phyloP scores from a whole-genome alignment of 2,113 vertebrate species.

The Synchiropus splendidus region DNA sequence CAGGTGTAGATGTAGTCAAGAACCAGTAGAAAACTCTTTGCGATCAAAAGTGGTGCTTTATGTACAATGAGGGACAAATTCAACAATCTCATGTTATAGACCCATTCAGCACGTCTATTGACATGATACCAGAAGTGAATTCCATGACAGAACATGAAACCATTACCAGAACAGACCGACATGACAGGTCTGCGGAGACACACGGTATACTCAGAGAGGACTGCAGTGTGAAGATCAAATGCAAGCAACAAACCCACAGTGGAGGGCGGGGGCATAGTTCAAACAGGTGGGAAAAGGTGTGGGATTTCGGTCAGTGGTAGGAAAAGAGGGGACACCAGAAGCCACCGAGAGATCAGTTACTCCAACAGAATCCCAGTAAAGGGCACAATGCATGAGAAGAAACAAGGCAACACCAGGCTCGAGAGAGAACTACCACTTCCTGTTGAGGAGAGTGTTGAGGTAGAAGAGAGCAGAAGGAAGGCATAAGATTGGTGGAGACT shows the following conservation, averaged over 20 bases:
- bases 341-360: constrained; percentile 38
- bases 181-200: constrained; percentile 55
- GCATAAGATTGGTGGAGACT: constrained; percentile 36
- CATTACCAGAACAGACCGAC: constrained; percentile 62
- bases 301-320: constrained; percentile 2
- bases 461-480: constrained; percentile 29
- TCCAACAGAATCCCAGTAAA: constrained; percentile 37
- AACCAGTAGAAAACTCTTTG: too few species aligned
- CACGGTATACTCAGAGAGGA: constrained; percentile 43
- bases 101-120: too few species aligned
- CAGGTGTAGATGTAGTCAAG: too few species aligned
- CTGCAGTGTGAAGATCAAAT: constrained; percentile 59
- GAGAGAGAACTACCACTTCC: constrained; percentile 53
- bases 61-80: too few species aligned
- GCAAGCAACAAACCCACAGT: constrained; percentile 72
- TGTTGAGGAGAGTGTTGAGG: constrained; percentile 38
- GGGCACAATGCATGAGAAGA: constrained; percentile 54
- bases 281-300: constrained; percentile 50
- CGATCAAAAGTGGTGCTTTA: too few species aligned
- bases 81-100: too few species aligned
- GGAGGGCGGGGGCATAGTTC: constrained; percentile 46
- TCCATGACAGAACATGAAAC: constrained; percentile 48
- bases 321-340: constrained; percentile 20
- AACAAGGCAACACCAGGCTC: constrained; percentile 53
- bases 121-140: too few species aligned